A percentile compares a stretch with the other conserved stretches of the same genome.
Evolutionary conservation across 2,888 invertebrate species (phyloP).

Genomic region (Chydorus sphaericus): DNA sequence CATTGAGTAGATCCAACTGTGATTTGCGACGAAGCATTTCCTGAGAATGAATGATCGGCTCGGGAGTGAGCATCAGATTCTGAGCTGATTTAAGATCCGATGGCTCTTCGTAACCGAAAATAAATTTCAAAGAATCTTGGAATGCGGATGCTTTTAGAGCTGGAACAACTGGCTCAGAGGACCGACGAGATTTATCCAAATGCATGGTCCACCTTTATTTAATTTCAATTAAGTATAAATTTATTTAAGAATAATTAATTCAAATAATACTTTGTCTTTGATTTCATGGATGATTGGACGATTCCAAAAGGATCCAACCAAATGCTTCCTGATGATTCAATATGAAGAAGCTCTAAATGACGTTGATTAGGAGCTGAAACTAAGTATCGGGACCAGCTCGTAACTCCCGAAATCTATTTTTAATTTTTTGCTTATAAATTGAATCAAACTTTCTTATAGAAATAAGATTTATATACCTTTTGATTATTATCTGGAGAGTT

Average conservation of each 20-base stretch:
- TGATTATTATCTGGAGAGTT: background rate
- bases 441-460: background rate
- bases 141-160: background rate
- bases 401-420: background rate
- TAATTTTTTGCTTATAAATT: background rate
- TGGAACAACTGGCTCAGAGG: background rate
- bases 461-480: background rate
- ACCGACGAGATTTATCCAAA: background rate
- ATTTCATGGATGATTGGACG: background rate
- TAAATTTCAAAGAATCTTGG: background rate
- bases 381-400: background rate
- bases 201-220: background rate
- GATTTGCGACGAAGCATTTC: background rate
- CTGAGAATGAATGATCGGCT: background rate
- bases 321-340: background rate
- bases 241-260: background rate
- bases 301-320: slow-evolving; percentile 3
- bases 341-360: background rate
- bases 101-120: background rate
- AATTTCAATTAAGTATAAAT: background rate
- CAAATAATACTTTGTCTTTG: background rate
- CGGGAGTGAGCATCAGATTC: background rate
- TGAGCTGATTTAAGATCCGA: background rate
- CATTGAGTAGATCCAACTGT: background rate
- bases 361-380: background rate